phyloP scores from a whole-genome alignment of 1,140 invertebrate genomes.

The Arctopsyche grandis region DNA sequence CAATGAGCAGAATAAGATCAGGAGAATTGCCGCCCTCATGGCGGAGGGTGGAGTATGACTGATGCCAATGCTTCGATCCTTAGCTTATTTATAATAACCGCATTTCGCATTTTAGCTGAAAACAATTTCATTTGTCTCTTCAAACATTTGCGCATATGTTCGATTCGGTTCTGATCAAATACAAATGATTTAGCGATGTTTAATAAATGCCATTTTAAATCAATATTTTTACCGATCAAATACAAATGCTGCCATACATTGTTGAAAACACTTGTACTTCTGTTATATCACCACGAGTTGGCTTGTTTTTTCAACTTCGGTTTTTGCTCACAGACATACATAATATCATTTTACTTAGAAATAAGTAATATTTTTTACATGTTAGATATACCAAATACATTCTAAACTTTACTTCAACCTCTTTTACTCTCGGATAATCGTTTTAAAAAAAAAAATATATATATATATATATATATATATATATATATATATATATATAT shows the following conservation, averaged over 20 bases:
- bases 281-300: constrained; percentile 14
- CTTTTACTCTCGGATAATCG: too few species aligned
- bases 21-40: constrained; percentile 51
- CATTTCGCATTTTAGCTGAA: constrained; percentile 29
- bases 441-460: too few species aligned
- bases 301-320: neutral
- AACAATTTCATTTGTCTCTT: constrained; percentile 42
- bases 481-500: too few species aligned
- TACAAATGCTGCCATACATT: constrained; percentile 4
- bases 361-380: too few species aligned
- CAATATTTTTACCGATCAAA: constrained; percentile 36
- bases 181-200: constrained; percentile 52
- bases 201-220: constrained; percentile 27
- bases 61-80: constrained; percentile 32
- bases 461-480: too few species aligned
- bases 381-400: too few species aligned
- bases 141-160: constrained; percentile 47
- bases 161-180: constrained; percentile 35
- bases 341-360: too few species aligned
- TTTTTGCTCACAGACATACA: neutral
- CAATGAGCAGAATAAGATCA: constrained; percentile 54
- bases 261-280: constrained; percentile 33
- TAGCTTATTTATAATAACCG: constrained; percentile 46
- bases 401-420: too few species aligned
- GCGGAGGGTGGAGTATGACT: constrained; percentile 52